phyloP scores from a whole-genome alignment of 2,797 vertebrate genomes.

The Thripadectes ignobilis region DNA sequence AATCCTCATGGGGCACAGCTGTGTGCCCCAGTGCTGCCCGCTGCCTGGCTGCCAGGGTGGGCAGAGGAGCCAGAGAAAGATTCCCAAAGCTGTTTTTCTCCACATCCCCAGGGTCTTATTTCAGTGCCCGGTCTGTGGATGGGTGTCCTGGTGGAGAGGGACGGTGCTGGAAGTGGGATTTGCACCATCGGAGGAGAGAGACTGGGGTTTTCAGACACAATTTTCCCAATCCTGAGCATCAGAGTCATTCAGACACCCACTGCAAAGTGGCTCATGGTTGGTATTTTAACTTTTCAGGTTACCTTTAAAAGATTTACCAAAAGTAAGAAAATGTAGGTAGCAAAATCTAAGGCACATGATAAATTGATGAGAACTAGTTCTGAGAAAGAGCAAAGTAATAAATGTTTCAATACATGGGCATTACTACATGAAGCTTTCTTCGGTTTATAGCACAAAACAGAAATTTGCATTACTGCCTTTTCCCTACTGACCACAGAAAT shows the following conservation, averaged over 20 bases:
- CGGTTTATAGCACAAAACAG: neutral
- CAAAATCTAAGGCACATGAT: constrained; percentile 45
- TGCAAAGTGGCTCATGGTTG: neutral
- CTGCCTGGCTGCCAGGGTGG: neutral
- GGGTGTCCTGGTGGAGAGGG: neutral
- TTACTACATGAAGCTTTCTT: constrained; percentile 15
- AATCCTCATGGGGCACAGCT: neutral
- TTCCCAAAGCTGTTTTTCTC: neutral
- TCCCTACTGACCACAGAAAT: neutral
- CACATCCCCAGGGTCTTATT: neutral
- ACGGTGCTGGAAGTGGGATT: neutral
- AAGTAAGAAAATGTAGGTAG: constrained; percentile 26
- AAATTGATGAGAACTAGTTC: constrained; percentile 66
- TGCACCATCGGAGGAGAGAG: neutral
- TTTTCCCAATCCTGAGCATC: neutral
- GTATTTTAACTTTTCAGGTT: neutral
- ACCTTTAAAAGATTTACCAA: constrained; percentile 33
- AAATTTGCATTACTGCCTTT: constrained; percentile 1
- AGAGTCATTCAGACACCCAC: neutral
- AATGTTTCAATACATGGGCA: constrained; percentile 57
- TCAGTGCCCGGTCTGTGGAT: neutral
- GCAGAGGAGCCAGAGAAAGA: neutral
- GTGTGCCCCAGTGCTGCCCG: neutral
- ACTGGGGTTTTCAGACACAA: neutral
- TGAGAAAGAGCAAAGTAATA: constrained; percentile 49